Conservation (phyloP, 2,888 invertebrate species). For the Heliconius hortense region DNA sequence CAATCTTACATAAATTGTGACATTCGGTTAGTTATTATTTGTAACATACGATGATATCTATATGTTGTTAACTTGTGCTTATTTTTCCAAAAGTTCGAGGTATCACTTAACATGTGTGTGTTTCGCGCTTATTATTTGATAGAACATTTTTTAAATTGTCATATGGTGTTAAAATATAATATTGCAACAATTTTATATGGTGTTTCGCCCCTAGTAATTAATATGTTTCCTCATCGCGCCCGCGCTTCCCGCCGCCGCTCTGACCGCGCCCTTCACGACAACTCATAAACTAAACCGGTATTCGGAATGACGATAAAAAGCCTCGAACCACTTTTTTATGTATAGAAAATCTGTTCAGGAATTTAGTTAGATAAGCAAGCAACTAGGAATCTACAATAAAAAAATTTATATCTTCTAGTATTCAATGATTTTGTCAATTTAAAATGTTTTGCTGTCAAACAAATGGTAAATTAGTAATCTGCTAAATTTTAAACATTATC, state of each 20-base stretch:
- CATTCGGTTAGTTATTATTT: too few species aligned
- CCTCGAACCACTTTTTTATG: not conserved
- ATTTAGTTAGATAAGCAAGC: not conserved
- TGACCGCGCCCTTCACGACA: constrained; percentile 30
- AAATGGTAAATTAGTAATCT: too few species aligned
- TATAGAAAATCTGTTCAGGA: not conserved
- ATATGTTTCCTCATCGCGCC: not conserved
- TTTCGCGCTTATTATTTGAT: too few species aligned
- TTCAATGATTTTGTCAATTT: too few species aligned
- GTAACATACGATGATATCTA: not conserved
- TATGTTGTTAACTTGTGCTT: too few species aligned
- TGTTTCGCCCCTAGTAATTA: not conserved
- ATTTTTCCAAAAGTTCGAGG: too few species aligned
- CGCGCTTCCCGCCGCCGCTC: constrained; percentile 3
- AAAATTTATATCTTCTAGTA: too few species aligned
- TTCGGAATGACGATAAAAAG: constrained; percentile 18
- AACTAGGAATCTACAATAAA: not conserved
- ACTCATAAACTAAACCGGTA: constrained; percentile 12
- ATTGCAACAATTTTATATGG: not conserved
- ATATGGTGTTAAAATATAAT: not conserved
- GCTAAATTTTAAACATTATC: too few species aligned
- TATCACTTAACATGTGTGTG: too few species aligned
- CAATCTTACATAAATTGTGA: too few species aligned
- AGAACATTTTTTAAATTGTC: too few species aligned
- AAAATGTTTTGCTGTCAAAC: too few species aligned